A percentile compares a stretch with the other conserved stretches of the same genome.
phyloP scores from a whole-genome alignment of 2,888 invertebrate genomes.

The Polyommatus iphigenia region DNA sequence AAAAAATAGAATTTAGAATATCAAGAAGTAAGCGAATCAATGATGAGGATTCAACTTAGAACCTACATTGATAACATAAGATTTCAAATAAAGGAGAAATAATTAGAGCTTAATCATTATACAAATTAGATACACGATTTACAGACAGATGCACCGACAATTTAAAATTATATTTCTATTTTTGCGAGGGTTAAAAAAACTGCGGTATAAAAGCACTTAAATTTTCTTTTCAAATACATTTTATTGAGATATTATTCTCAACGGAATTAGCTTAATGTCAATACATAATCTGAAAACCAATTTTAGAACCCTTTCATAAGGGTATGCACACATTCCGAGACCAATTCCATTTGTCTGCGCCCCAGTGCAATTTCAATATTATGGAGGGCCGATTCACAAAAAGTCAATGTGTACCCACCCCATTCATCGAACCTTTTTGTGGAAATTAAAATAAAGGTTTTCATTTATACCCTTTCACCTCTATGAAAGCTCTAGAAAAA shows the following conservation, averaged over 20 bases:
- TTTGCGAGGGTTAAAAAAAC: not conserved
- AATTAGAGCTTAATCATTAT: too few species aligned
- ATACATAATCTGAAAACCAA: not conserved
- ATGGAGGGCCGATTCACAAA: constrained; percentile 1
- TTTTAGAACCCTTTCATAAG: not conserved
- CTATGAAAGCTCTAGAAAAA: not conserved
- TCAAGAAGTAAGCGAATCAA: too few species aligned
- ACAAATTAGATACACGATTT: too few species aligned
- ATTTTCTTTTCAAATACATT: not conserved
- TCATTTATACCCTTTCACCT: not conserved
- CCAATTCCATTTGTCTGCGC: constrained; percentile 27
- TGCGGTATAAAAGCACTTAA: not conserved
- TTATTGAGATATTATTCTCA: not conserved
- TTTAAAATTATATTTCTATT: not conserved
- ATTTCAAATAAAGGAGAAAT: too few species aligned
- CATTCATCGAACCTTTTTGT: constrained; percentile 24
- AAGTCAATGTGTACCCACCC: not conserved
- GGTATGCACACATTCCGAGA: constrained; percentile 8
- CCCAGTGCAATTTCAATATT: constrained; percentile 29
- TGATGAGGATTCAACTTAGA: too few species aligned
- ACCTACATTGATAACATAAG: too few species aligned
- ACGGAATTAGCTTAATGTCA: not conserved
- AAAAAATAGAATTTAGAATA: too few species aligned
- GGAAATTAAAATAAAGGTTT: constrained; percentile 24
- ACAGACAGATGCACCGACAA: not conserved